Percentiles rank a stretch among this genome's conserved stretches.
Evolutionary conservation across 2,888 invertebrate genomes (phyloP).

Genomic region (Tenthredo scrophulariae): DNA sequence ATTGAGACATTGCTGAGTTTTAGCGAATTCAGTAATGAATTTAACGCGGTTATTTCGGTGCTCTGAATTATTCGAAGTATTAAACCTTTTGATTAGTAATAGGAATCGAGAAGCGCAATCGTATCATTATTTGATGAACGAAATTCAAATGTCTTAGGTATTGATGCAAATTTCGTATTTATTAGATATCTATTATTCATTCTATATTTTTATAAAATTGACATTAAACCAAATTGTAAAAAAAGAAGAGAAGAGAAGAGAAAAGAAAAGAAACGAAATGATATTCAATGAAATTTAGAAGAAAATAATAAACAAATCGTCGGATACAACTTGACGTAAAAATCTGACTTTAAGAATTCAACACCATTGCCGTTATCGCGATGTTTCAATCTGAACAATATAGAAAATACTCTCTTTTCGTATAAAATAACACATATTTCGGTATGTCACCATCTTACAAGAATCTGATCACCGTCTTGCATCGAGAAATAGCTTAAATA

Average conservation of each 20-base stretch:
- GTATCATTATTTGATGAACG: neutral
- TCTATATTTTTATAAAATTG: neutral
- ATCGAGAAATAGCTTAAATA: slow-evolving; percentile 91
- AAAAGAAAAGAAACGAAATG: neutral
- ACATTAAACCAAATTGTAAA: neutral
- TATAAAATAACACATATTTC: slow-evolving; percentile 69
- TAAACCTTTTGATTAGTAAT: neutral
- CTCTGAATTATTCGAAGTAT: neutral
- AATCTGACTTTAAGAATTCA: neutral
- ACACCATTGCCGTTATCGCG: slow-evolving; percentile 60
- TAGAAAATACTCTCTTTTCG: slow-evolving; percentile 68
- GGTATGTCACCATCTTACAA: slow-evolving; percentile 83
- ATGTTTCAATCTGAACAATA: slow-evolving; percentile 71
- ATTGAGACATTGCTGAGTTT: neutral
- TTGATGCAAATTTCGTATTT: neutral
- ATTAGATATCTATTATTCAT: neutral
- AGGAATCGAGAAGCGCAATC: neutral
- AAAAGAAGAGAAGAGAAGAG: neutral
- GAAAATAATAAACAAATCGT: neutral
- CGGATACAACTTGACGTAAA: neutral
- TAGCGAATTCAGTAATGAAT: neutral
- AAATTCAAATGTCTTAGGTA: neutral
- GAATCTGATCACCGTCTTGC: slow-evolving; percentile 90
- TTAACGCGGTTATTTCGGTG: neutral
- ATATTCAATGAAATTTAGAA: neutral